phyloP scores from a whole-genome alignment of 1,140 invertebrate species.

The Caenorhabditis remanei region DNA sequence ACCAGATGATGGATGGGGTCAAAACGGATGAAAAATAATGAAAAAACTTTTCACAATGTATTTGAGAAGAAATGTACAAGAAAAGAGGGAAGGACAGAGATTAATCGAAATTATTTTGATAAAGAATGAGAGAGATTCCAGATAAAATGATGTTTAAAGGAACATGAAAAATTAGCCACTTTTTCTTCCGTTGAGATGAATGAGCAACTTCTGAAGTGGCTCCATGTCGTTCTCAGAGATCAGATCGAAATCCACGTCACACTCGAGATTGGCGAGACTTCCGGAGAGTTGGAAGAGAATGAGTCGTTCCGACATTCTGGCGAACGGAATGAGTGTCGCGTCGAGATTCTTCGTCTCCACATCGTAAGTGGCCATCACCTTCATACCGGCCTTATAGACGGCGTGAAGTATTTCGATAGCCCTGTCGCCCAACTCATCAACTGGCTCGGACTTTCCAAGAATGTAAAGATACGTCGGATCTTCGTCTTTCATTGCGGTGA shows the following conservation, averaged over 20 bases:
- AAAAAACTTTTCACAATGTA: too few species aligned
- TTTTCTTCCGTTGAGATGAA: background rate
- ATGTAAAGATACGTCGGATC: background rate
- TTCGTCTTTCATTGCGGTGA: background rate
- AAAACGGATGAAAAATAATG: too few species aligned
- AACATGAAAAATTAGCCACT: background rate
- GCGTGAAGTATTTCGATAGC: background rate
- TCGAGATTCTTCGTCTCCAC: background rate
- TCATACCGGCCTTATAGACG: background rate
- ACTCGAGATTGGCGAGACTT: background rate
- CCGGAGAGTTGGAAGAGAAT: constrained; percentile 1
- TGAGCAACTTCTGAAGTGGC: background rate
- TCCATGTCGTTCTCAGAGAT: background rate
- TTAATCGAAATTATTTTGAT: too few species aligned
- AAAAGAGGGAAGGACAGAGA: too few species aligned
- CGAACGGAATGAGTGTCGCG: background rate
- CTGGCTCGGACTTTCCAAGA: constrained; percentile 5
- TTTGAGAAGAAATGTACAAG: too few species aligned
- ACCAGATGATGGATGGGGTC: too few species aligned
- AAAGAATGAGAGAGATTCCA: too few species aligned
- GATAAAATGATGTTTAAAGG: background rate
- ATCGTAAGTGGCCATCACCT: background rate
- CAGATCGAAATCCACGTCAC: background rate
- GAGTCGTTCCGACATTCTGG: background rate
- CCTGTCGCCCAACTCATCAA: background rate